A percentile compares a stretch with the other conserved stretches of the same genome.
Evolutionary conservation across 2,888 invertebrate genomes (phyloP).

Genomic region (Phalangium opilio): DNA sequence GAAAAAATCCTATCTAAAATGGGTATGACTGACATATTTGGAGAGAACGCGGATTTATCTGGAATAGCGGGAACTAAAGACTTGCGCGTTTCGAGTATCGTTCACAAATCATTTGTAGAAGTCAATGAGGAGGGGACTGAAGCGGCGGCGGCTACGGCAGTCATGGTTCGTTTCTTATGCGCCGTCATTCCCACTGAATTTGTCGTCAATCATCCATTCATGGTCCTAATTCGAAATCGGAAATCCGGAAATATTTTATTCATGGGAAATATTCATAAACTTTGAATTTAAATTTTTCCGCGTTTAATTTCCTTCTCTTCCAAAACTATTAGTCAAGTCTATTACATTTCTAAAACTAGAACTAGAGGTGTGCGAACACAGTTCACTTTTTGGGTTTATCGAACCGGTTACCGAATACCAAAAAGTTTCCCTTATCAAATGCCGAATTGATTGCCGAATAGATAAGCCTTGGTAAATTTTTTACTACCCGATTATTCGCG

Average conservation of each 20-base stretch:
- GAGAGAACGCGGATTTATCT: conserved; percentile 18
- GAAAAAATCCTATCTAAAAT: conserved; percentile 16
- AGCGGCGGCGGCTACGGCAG: conserved; percentile 18
- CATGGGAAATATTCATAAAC: conserved; percentile 14
- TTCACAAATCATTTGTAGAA: conserved; percentile 17
- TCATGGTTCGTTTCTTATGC: conserved; percentile 11
- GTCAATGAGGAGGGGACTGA: conserved; percentile 21
- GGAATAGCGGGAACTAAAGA: conserved; percentile 16
- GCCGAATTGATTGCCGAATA: no score
- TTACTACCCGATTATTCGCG: no score
- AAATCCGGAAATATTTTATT: conserved; percentile 18
- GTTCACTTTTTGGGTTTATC: no score
- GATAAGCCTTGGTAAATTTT: no score
- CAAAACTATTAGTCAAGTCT: no score
- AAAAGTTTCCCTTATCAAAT: no score
- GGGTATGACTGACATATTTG: conserved; percentile 18
- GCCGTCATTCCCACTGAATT: conserved; percentile 18
- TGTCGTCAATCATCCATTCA: conserved; percentile 17
- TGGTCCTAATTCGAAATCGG: conserved; percentile 17
- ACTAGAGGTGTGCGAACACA: no score
- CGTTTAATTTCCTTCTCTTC: no score
- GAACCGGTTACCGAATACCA: no score
- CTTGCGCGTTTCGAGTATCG: conserved; percentile 14
- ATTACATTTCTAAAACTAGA: no score
- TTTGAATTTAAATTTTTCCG: neutral